Conservation (phyloP, 2,888 invertebrate genomes). For the Dione vanillae region DNA sequence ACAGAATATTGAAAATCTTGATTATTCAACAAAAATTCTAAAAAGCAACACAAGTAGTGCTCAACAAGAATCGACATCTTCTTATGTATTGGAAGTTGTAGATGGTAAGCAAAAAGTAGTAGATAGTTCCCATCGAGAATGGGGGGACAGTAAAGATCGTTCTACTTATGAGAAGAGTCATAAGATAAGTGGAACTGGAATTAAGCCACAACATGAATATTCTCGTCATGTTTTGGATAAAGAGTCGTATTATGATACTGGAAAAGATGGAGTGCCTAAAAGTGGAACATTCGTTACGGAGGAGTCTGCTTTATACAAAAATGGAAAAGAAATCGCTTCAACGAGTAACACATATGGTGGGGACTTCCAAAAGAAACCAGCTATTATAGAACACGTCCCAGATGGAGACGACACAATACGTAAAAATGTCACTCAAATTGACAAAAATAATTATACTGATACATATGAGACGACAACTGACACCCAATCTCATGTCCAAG, state of each 20-base stretch:
- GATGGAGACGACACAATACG: slow-evolving; percentile 62
- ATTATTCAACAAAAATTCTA: slow-evolving; percentile 78
- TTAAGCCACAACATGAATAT: slow-evolving; percentile 84
- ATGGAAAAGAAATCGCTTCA: slow-evolving; percentile 77
- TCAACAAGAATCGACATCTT: slow-evolving; percentile 85
- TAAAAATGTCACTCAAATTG: slow-evolving; percentile 59
- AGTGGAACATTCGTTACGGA: slow-evolving; percentile 72
- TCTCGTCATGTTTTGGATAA: slow-evolving; percentile 81
- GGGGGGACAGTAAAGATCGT: slow-evolving; percentile 81
- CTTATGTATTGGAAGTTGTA: slow-evolving; percentile 86
- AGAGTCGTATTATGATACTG: slow-evolving; percentile 84
- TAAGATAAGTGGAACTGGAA: slow-evolving; percentile 81
- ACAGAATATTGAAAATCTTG: slow-evolving; percentile 66
- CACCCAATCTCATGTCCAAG: slow-evolving; percentile 57
- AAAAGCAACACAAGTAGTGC: slow-evolving; percentile 84
- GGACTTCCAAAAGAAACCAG: slow-evolving; percentile 74
- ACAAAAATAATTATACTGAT: slow-evolving; percentile 58
- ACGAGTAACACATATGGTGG: slow-evolving; percentile 75
- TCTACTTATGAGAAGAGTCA: slow-evolving; percentile 82
- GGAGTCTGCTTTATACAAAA: slow-evolving; percentile 72
- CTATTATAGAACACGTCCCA: slow-evolving; percentile 68
- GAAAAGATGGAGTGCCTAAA: slow-evolving; percentile 81
- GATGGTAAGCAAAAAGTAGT: slow-evolving; percentile 86
- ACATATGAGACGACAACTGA: slow-evolving; percentile 61
- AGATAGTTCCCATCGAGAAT: slow-evolving; percentile 85